Percentiles rank a stretch among this genome's conserved stretches.
These are phyloP conservation scores for Lasioglossum leucozonium DNA, from an alignment of 2,888 invertebrate species.

Conservation along the genomic window DNA sequence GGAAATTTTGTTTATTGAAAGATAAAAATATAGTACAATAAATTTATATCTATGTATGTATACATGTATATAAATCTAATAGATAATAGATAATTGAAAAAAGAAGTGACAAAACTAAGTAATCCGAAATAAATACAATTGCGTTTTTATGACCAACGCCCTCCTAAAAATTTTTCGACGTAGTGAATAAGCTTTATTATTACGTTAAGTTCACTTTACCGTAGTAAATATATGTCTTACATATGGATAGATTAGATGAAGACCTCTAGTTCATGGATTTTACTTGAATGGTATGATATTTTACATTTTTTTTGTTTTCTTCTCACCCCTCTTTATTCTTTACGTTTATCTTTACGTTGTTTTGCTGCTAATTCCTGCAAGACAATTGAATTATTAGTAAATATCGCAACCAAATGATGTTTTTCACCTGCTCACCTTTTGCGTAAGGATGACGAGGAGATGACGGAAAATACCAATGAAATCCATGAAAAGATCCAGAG, in stretches of 20 bases:
- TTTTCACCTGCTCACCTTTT: slow-evolving; percentile 89
- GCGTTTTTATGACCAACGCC: slow-evolving; percentile 46
- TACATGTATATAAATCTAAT: slow-evolving; percentile 73
- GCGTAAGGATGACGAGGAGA: slow-evolving; percentile 94
- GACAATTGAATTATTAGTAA: not conserved
- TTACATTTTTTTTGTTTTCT: slow-evolving; percentile 51
- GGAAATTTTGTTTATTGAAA: slow-evolving; percentile 77
- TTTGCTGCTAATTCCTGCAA: slow-evolving; percentile 74
- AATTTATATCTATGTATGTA: slow-evolving; percentile 69
- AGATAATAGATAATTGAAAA: slow-evolving; percentile 68
- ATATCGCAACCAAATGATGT: not conserved
- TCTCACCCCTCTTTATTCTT: slow-evolving; percentile 68
- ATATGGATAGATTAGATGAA: slow-evolving; percentile 82
- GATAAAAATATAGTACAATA: slow-evolving; percentile 79
- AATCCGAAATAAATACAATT: slow-evolving; percentile 69
- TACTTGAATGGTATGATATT: slow-evolving; percentile 77
- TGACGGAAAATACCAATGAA: slow-evolving; percentile 97
- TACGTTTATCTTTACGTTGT: slow-evolving; percentile 76
- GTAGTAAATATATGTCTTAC: slow-evolving; percentile 75
- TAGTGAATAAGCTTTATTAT: slow-evolving; percentile 66
- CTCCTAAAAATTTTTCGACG: slow-evolving; percentile 55
- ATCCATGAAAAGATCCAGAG: slow-evolving; percentile 97
- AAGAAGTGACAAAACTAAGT: slow-evolving; percentile 58
- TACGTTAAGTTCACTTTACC: slow-evolving; percentile 68
- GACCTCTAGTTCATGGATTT: slow-evolving; percentile 83